Conservation (phyloP, 2,797 vertebrate species). For the Halcyon leucocephala region DNA sequence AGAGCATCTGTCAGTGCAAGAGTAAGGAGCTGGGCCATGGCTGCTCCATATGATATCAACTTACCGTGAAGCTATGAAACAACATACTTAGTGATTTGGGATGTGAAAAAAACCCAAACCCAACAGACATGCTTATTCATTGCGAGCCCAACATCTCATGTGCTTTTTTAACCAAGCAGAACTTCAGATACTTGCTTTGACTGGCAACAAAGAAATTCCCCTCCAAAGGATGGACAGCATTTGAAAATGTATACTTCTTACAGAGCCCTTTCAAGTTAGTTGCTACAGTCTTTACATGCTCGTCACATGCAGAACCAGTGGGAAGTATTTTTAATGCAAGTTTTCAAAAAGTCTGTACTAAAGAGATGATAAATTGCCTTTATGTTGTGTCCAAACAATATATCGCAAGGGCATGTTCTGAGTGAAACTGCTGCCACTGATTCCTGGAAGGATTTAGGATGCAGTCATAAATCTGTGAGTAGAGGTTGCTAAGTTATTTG, state of each 20-base stretch:
- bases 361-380: background rate
- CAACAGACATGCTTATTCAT: background rate
- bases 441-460: background rate
- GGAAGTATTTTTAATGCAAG: background rate
- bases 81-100: background rate
- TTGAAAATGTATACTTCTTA: background rate
- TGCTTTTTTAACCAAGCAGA: background rate
- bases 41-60: background rate
- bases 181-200: background rate
- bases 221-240: background rate
- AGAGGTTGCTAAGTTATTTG: background rate
- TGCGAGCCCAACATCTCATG: background rate
- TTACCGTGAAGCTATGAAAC: background rate
- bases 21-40: background rate
- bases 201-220: background rate
- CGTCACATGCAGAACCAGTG: background rate
- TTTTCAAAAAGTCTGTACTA: background rate
- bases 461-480: background rate
- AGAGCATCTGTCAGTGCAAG: background rate
- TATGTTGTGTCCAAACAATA: background rate
- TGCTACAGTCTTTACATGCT: background rate
- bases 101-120: background rate
- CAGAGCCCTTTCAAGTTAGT: background rate
- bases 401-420: background rate
- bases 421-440: background rate